These are phyloP conservation scores for Fulica atra DNA, from an alignment of 2,113 vertebrate genomes.

Conservation along the genomic window DNA sequence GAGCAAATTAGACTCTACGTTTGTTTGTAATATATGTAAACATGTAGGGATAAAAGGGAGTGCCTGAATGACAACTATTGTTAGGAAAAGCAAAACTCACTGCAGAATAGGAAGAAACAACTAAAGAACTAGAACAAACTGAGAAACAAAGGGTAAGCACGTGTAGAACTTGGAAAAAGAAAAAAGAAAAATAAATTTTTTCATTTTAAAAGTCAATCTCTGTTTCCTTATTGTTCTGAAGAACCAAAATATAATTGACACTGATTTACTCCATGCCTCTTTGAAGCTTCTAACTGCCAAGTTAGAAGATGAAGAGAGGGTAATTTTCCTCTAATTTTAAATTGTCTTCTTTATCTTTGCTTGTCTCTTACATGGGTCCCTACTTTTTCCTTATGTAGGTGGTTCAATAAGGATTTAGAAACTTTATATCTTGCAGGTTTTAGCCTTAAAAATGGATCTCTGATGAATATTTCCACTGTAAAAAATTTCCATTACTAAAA, in stretches of 20 bases:
- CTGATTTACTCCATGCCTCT: not conserved
- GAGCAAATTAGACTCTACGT: not conserved
- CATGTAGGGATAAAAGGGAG: not conserved
- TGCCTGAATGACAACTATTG: not conserved
- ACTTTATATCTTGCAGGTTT: not conserved
- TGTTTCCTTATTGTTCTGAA: not conserved
- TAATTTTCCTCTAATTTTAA: not conserved
- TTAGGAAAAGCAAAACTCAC: not conserved
- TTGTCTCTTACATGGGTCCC: not conserved
- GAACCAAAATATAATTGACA: not conserved
- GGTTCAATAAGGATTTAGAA: not conserved
- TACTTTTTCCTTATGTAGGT: not conserved
- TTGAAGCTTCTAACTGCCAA: not conserved
- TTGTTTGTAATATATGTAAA: slow-evolving; percentile 15
- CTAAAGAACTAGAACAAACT: not conserved
- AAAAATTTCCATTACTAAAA: not conserved
- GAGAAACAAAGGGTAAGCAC: not conserved
- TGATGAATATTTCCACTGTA: not conserved
- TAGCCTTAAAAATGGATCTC: not conserved
- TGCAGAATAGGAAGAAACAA: not conserved
- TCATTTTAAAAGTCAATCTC: not conserved
- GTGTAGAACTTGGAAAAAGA: not conserved
- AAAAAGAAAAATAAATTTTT: not conserved
- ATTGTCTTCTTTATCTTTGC: not conserved
- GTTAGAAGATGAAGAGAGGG: not conserved